These are phyloP conservation scores for Monomorium pharaonis DNA, from an alignment of 1,140 invertebrate species.

Conservation along the genomic window DNA sequence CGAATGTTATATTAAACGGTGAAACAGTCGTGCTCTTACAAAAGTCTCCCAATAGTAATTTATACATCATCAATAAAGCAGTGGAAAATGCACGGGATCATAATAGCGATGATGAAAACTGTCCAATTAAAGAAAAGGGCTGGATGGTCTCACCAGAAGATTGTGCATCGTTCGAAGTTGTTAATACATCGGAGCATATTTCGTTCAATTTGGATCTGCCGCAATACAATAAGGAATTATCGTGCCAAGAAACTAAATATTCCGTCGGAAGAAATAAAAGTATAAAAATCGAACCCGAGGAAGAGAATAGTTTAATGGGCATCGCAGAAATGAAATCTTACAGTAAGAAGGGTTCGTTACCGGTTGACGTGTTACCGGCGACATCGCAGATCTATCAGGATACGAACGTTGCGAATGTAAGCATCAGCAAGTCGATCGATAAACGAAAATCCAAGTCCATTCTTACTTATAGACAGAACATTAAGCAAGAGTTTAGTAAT, in stretches of 20 bases:
- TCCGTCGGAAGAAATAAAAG: conserved; percentile 54
- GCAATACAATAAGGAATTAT: conserved; percentile 60
- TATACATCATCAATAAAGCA: conserved; percentile 84
- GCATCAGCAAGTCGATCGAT: conserved; percentile 46
- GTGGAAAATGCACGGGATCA: conserved; percentile 75
- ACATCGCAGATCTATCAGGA: conserved; percentile 64
- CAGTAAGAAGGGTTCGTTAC: conserved; percentile 43
- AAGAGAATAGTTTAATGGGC: conserved; percentile 33
- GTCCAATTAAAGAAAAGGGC: conserved; percentile 56
- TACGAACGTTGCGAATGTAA: conserved; percentile 22
- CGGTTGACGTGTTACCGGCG: conserved; percentile 52
- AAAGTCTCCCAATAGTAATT: conserved; percentile 84
- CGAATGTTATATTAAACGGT: conserved; percentile 82
- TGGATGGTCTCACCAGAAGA: conserved; percentile 55
- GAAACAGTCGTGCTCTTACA: conserved; percentile 81
- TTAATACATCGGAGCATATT: conserved; percentile 52
- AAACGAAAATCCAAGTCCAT: conserved; percentile 66
- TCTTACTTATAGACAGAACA: conserved; percentile 65
- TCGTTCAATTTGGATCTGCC: conserved; percentile 60
- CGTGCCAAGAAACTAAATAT: conserved; percentile 62
- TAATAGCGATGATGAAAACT: conserved; percentile 71
- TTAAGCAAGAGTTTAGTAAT: conserved; percentile 78
- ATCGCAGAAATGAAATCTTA: conserved; percentile 60
- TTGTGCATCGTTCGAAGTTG: conserved; percentile 48
- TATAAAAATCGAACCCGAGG: conserved; percentile 66